phyloP scores from a whole-genome alignment of 2,797 vertebrate genomes.

The Chloroceryle inda region DNA sequence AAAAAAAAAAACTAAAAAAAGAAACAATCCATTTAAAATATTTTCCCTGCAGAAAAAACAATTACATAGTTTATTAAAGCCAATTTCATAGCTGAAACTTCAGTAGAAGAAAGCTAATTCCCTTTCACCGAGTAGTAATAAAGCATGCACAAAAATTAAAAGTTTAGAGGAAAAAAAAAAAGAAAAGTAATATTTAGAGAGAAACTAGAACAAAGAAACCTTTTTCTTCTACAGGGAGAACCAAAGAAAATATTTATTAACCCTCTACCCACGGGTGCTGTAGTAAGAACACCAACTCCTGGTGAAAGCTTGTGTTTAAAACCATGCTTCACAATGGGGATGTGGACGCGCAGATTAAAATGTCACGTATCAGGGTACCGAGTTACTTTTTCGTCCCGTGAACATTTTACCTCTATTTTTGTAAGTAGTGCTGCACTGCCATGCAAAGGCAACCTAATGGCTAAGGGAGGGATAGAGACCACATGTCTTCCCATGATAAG shows the following conservation, averaged over 20 bases:
- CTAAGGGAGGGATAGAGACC: fast-evolving
- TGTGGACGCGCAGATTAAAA: neutral
- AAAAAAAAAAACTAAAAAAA: neutral
- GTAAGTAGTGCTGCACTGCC: neutral
- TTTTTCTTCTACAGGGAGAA: constrained; percentile 5
- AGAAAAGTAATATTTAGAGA: neutral
- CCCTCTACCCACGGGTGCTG: neutral
- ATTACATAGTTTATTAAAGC: constrained; percentile 47
- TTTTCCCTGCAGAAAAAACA: constrained; percentile 47
- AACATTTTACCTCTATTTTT: neutral
- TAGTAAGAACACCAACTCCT: neutral
- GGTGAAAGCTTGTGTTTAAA: neutral
- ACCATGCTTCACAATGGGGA: fast-evolving
- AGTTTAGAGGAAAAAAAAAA: constrained; percentile 10
- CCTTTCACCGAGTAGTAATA: constrained; percentile 15
- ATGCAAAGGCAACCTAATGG: neutral
- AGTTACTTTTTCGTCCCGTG: fast-evolving
- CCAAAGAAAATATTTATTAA: neutral
- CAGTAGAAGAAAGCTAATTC: constrained; percentile 44
- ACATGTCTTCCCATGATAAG: fast-evolving
- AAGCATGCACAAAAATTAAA: constrained; percentile 35
- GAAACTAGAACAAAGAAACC: constrained; percentile 33
- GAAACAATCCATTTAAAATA: constrained; percentile 12
- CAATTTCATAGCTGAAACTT: constrained; percentile 30
- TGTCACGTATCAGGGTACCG: fast-evolving